Conservation (phyloP, 1,140 invertebrate genomes). For the Epicauta chinensis region DNA sequence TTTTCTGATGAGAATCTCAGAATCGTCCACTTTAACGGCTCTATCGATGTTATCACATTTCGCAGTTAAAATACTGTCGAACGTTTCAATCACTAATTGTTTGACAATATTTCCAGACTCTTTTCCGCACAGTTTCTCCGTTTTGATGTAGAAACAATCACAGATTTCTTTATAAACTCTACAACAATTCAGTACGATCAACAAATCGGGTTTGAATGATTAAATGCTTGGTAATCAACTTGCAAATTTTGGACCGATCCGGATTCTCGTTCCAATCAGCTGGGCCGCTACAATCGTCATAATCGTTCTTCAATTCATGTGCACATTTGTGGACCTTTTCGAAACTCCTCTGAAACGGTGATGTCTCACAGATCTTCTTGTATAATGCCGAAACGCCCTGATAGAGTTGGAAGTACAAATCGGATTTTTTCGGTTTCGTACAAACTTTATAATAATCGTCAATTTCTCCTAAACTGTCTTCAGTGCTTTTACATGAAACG, state of each 20-base stretch:
- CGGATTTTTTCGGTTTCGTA: slow-evolving; percentile 7
- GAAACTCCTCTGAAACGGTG: slow-evolving; percentile 22
- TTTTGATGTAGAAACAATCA: slow-evolving; percentile 41
- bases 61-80: slow-evolving; percentile 32
- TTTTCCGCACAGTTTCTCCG: slow-evolving; percentile 36
- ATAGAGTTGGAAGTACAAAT: slow-evolving; percentile 33
- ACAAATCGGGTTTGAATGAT: too few relatives aligned
- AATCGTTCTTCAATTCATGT: slow-evolving; percentile 33
- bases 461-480: slow-evolving; percentile 20
- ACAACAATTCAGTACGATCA: slow-evolving; percentile 20
- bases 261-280: slow-evolving; percentile 39
- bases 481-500: slow-evolving; percentile 7
- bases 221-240: slow-evolving; percentile 16
- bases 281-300: slow-evolving; percentile 35
- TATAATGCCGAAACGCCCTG: slow-evolving; percentile 29
- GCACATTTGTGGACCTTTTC: slow-evolving; percentile 28
- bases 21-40: too few relatives aligned
- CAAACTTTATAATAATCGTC: slow-evolving; percentile 31
- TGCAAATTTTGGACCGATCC: slow-evolving; percentile 26
- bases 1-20: too few relatives aligned
- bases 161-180: slow-evolving; percentile 37
- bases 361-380: slow-evolving; percentile 25
- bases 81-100: slow-evolving; percentile 31
- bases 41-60: too few relatives aligned
- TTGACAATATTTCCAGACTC: slow-evolving; percentile 34